phyloP scores from a whole-genome alignment of 2,113 vertebrate species.

The Arenaria interpres region DNA sequence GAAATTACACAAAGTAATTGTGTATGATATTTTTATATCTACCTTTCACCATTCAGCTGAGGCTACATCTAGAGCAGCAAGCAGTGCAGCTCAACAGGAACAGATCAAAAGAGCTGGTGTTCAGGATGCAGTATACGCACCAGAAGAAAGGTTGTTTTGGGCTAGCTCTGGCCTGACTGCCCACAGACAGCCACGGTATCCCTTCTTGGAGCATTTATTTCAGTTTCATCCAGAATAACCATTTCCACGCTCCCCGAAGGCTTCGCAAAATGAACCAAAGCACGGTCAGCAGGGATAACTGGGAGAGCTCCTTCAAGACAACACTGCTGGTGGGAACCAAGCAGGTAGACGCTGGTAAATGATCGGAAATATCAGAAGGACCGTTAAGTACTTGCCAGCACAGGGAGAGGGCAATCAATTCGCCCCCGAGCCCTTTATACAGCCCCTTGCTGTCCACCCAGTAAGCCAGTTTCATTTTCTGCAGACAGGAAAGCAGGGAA shows the following conservation, averaged over 20 bases:
- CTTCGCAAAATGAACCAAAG: neutral
- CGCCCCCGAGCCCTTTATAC: neutral
- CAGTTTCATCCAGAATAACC: neutral
- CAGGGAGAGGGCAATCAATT: neutral
- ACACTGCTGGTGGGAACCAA: neutral
- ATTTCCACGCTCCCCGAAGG: neutral
- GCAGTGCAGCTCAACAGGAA: neutral
- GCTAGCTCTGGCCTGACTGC: neutral
- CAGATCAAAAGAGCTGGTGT: neutral
- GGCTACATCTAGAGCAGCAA: neutral
- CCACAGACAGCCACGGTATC: neutral
- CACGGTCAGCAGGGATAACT: neutral
- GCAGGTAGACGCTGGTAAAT: neutral
- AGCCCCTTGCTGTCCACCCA: neutral
- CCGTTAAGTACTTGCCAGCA: neutral
- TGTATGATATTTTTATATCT: neutral
- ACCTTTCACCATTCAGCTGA: neutral
- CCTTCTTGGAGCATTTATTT: neutral
- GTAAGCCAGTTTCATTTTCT: neutral
- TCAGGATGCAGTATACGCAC: accelerated
- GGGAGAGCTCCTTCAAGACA: neutral
- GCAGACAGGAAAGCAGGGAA: conserved; percentile 32
- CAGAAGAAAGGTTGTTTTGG: neutral
- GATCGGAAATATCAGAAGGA: neutral
- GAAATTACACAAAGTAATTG: neutral